These are phyloP conservation scores for Balearica regulorum DNA, from an alignment of 2,797 vertebrate species.

Conservation along the genomic window DNA sequence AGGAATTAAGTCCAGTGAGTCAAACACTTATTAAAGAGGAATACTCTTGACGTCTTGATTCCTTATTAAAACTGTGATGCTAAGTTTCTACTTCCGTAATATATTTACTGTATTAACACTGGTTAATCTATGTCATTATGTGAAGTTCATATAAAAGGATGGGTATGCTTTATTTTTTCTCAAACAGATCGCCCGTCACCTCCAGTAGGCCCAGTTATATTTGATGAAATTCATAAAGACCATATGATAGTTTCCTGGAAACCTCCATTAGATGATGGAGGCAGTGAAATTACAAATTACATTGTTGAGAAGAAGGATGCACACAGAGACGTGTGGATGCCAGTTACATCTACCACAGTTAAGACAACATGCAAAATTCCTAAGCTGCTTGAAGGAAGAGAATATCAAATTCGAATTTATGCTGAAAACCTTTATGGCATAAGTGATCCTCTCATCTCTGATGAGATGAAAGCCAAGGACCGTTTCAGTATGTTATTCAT, in stretches of 20 bases:
- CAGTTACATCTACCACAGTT: constrained; percentile 89
- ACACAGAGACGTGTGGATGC: constrained; percentile 92
- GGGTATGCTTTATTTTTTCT: background rate
- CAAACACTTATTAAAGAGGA: background rate
- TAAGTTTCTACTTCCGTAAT: background rate
- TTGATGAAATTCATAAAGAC: constrained; percentile 95
- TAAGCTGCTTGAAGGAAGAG: constrained; percentile 90
- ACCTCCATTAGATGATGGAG: constrained; percentile 93
- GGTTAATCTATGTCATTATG: background rate
- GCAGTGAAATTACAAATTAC: constrained; percentile 92
- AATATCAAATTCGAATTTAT: constrained; percentile 92
- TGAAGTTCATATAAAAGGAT: background rate
- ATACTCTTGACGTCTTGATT: background rate
- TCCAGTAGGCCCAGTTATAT: constrained; percentile 92
- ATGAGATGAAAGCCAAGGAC: constrained; percentile 96
- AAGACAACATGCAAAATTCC: constrained; percentile 95
- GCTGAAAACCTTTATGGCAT: constrained; percentile 98
- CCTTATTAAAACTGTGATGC: background rate
- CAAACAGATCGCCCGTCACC: constrained; percentile 90
- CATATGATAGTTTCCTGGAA: constrained; percentile 97
- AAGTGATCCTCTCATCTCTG: constrained; percentile 94
- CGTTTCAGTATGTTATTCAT: constrained; percentile 86
- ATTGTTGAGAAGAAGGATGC: constrained; percentile 92
- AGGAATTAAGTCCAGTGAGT: background rate
- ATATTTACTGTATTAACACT: background rate